phyloP scores from a whole-genome alignment of 2,797 vertebrate genomes.

The Podarcis siculus region DNA sequence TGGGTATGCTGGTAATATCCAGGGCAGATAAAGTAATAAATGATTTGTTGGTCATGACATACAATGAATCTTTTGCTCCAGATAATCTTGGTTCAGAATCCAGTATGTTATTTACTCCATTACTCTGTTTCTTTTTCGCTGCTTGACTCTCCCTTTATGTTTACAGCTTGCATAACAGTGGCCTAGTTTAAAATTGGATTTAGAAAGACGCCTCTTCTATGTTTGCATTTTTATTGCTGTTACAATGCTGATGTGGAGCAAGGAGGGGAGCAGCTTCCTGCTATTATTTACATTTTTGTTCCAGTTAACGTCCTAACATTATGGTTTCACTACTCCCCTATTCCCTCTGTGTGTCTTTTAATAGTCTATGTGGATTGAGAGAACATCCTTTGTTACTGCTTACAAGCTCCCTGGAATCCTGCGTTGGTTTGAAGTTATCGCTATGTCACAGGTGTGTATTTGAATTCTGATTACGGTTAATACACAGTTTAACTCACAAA shows the following conservation, averaged over 20 bases:
- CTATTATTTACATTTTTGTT: slow-evolving; percentile 1
- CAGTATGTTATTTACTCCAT: not conserved
- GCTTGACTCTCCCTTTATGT: not conserved
- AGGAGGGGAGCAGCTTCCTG: not conserved
- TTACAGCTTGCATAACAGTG: slow-evolving; percentile 29
- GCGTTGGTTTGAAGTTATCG: slow-evolving; percentile 94
- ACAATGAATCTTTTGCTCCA: slow-evolving; percentile 6
- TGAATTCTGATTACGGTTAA: not conserved
- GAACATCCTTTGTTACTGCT: slow-evolving; percentile 91
- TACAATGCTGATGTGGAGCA: not conserved
- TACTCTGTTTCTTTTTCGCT: not conserved
- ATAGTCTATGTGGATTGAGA: slow-evolving; percentile 99
- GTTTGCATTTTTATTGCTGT: not conserved
- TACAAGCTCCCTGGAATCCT: slow-evolving; percentile 97
- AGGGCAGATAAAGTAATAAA: not conserved
- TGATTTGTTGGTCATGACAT: slow-evolving; percentile 5
- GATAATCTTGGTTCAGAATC: not conserved
- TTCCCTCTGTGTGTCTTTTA: slow-evolving; percentile 35
- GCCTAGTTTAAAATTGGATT: slow-evolving; percentile 43
- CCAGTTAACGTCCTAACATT: not conserved
- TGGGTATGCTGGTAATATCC: not conserved
- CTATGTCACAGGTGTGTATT: slow-evolving; percentile 84
- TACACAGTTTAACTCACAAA: rapidly evolving
- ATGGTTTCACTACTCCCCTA: slow-evolving; percentile 6
- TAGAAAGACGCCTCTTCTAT: not conserved